These are phyloP conservation scores for Furcifer pardalis DNA, from an alignment of 2,797 vertebrate species.

Conservation along the genomic window DNA sequence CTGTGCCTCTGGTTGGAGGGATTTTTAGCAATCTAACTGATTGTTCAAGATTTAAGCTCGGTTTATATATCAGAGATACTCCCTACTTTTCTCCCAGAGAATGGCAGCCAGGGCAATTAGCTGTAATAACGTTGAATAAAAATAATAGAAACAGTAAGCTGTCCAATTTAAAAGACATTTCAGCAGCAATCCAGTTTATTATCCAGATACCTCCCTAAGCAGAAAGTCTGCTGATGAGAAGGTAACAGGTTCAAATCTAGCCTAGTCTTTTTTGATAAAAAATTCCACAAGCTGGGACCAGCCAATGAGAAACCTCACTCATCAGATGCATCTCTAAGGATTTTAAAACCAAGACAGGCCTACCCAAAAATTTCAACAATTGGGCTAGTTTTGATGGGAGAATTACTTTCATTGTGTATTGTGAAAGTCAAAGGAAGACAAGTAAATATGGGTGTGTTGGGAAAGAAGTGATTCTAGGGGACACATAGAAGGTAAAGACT, in stretches of 20 bases:
- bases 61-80: not conserved
- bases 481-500: not conserved
- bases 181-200: not conserved
- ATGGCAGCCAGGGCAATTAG: not conserved
- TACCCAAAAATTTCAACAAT: not conserved
- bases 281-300: not conserved
- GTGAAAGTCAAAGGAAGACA: not conserved
- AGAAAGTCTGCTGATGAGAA: not conserved
- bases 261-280: not conserved
- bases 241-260: not conserved
- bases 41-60: not conserved
- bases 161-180: not conserved
- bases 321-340: not conserved
- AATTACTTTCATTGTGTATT: not conserved
- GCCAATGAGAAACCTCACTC: not conserved
- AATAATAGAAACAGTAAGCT: not conserved
- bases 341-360: not conserved
- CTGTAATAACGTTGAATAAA: not conserved
- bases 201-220: not conserved
- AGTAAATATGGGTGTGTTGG: not conserved
- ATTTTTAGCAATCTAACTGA: not conserved
- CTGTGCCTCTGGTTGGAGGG: not conserved
- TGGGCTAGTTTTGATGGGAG: not conserved
- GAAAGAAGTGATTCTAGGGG: too few relatives aligned
- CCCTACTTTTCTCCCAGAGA: not conserved